Evolutionary conservation across 2,888 invertebrate species (phyloP).

Genomic region (Exephanes ischioxanthus): DNA sequence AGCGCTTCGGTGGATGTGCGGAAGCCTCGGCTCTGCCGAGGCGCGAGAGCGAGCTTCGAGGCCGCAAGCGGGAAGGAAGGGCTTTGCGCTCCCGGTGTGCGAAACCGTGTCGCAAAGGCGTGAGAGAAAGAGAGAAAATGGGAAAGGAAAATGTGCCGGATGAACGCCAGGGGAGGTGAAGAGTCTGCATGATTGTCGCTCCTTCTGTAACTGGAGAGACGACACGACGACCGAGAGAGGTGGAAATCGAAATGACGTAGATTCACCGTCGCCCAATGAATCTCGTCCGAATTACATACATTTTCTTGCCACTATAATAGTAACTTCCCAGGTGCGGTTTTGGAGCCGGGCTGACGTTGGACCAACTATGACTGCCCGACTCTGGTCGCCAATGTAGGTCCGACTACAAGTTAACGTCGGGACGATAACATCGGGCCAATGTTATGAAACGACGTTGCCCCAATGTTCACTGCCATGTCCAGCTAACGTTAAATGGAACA

Average conservation of each 20-base stretch:
- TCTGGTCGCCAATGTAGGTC: too few relatives aligned
- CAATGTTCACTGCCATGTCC: too few relatives aligned
- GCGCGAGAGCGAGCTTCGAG: constrained; percentile 21
- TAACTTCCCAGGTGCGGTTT: neutral
- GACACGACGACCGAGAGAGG: neutral
- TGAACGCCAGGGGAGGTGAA: constrained; percentile 24
- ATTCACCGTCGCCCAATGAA: neutral
- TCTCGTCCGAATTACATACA: constrained; percentile 4
- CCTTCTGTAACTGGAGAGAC: neutral
- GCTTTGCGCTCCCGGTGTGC: constrained; percentile 28
- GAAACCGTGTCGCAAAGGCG: constrained; percentile 5
- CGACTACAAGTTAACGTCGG: too few relatives aligned
- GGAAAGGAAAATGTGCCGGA: constrained; percentile 13
- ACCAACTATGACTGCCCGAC: too few relatives aligned
- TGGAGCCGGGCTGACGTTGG: too few relatives aligned
- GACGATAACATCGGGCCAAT: too few relatives aligned
- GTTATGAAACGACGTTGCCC: too few relatives aligned
- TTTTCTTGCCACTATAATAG: neutral
- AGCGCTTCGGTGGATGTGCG: constrained; percentile 7
- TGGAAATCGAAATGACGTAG: constrained; percentile 22
- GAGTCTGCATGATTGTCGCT: constrained; percentile 33
- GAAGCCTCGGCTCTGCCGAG: constrained; percentile 15
- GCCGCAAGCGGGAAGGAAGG: constrained; percentile 22
- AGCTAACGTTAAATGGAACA: too few relatives aligned
- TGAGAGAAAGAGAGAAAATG: neutral